phyloP scores from a whole-genome alignment of 2,113 vertebrate species.

The Siniperca chuatsi region DNA sequence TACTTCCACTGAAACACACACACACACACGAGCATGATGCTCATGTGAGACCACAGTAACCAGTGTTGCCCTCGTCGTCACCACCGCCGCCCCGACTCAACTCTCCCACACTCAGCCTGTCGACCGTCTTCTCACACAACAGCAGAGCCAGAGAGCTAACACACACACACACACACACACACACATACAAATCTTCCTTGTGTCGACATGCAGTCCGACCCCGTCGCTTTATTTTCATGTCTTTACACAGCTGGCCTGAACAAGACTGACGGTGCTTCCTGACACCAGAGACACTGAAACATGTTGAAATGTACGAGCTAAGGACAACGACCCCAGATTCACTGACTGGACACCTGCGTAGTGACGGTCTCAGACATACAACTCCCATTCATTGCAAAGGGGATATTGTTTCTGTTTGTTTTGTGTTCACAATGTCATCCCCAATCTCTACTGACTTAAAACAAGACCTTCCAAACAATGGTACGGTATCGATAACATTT shows the following conservation, averaged over 20 bases:
- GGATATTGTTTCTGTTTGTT: neutral
- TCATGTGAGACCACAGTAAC: conserved; percentile 24
- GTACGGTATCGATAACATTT: neutral
- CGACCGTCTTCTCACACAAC: neutral
- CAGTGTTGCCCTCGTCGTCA: neutral
- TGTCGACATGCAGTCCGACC: conserved; percentile 21
- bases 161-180: conserved; percentile 6
- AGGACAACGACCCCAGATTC: neutral
- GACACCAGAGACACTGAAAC: conserved; percentile 33
- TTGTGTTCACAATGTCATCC: neutral
- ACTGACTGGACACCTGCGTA: neutral
- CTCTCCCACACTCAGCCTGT: conserved; percentile 21
- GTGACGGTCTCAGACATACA: neutral
- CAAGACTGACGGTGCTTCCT: conserved; percentile 1
- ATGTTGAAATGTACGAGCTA: conserved; percentile 1
- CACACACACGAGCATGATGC: neutral
- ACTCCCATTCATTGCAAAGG: neutral
- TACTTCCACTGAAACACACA: neutral
- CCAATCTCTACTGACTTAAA: neutral
- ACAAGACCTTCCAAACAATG: neutral
- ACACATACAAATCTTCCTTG: neutral
- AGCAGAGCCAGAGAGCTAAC: neutral
- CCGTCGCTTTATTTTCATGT: conserved; percentile 32
- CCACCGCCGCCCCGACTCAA: neutral
- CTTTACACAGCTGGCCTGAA: conserved; percentile 57